Percentiles rank a stretch among this genome's conserved stretches.
phyloP scores from a whole-genome alignment of 2,888 invertebrate species.

The Phasia obesa region DNA sequence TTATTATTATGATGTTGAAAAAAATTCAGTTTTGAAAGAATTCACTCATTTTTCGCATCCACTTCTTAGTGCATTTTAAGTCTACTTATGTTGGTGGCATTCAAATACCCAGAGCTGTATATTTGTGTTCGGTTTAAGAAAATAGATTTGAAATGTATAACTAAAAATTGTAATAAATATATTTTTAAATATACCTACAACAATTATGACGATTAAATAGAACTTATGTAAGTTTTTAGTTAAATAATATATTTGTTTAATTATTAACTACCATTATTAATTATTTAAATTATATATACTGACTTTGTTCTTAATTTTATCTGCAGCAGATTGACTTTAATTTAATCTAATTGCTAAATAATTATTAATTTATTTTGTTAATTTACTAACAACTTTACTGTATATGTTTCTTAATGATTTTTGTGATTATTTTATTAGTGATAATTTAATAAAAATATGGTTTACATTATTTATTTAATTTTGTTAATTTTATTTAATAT shows the following conservation, averaged over 20 bases:
- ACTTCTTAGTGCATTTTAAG: no score
- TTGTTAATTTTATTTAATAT: constrained; percentile 41
- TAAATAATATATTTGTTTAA: no score
- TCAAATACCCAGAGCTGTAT: constrained; percentile 12
- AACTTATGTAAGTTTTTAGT: no score
- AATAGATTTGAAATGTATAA: background rate
- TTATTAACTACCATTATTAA: constrained; percentile 1
- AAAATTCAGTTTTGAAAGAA: no score
- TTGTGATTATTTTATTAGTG: constrained; percentile 31
- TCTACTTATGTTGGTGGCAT: background rate
- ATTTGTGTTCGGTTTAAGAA: constrained; percentile 32
- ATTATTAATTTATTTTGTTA: constrained; percentile 25
- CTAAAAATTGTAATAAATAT: background rate
- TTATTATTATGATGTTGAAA: no score
- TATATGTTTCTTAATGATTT: constrained; percentile 41
- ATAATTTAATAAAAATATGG: constrained; percentile 44
- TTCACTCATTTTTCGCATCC: no score
- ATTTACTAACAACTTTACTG: constrained; percentile 44
- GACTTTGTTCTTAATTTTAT: background rate
- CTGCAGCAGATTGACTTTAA: constrained; percentile 16
- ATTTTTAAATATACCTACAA: background rate
- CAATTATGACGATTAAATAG: background rate
- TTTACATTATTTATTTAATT: constrained; percentile 31
- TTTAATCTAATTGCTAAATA: constrained; percentile 25
- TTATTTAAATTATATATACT: constrained; percentile 4